Conservation (phyloP, 1,140 invertebrate species). For the Diuraphis noxia region DNA sequence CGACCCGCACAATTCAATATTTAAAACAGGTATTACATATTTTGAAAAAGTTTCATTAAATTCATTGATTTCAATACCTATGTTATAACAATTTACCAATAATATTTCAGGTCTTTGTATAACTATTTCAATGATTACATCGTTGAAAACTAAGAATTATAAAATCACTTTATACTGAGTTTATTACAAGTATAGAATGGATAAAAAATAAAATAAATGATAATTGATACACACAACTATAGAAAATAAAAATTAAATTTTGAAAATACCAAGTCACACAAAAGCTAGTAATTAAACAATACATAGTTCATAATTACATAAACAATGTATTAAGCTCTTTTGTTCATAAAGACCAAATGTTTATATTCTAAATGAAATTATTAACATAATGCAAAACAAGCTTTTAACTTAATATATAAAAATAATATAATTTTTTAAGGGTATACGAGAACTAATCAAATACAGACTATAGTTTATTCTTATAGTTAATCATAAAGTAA, state of each 20-base stretch:
- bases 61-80: background rate
- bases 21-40: background rate
- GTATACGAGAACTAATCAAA: background rate
- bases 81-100: background rate
- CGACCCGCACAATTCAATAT: background rate
- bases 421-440: background rate
- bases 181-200: background rate
- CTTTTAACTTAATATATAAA: background rate
- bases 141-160: background rate
- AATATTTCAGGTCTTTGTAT: background rate
- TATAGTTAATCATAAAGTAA: background rate
- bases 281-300: background rate
- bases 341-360: background rate
- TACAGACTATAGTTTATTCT: slow-evolving; percentile 8
- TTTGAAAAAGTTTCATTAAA: background rate
- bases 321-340: background rate
- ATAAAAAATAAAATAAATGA: background rate
- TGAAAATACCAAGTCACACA: background rate
- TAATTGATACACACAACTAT: background rate
- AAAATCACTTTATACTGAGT: background rate
- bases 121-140: background rate
- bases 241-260: background rate
- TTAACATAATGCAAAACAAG: background rate
- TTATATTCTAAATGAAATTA: background rate
- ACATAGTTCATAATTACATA: background rate